Conservation (phyloP, 2,888 invertebrate species). For the Mongoloraphidia duomilia region DNA sequence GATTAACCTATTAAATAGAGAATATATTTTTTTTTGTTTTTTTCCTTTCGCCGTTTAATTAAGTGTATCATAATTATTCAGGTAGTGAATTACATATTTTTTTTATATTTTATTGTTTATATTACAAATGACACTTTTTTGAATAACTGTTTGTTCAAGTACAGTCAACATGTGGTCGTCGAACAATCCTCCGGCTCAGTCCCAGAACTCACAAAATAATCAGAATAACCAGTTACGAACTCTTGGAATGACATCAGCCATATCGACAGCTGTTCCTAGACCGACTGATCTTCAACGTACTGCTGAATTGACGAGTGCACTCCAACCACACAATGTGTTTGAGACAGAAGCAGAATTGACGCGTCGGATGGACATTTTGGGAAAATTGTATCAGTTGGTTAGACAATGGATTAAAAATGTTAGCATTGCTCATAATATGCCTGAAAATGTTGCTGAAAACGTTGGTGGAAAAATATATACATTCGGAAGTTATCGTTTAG, state of each 20-base stretch:
- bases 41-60: too few relatives aligned
- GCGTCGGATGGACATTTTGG: constrained; percentile 73
- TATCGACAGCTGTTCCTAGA: constrained; percentile 75
- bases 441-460: constrained; percentile 73
- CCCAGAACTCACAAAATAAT: constrained; percentile 30
- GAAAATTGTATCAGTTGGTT: constrained; percentile 78
- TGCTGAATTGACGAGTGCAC: constrained; percentile 57
- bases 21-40: too few relatives aligned
- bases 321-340: constrained; percentile 77
- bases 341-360: constrained; percentile 82
- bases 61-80: too few relatives aligned
- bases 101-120: too few relatives aligned
- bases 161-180: constrained; percentile 37
- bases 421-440: constrained; percentile 82
- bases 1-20: too few relatives aligned
- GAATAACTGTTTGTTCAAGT: neutral
- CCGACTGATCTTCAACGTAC: constrained; percentile 62
- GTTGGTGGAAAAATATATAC: constrained; percentile 98
- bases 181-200: constrained; percentile 21
- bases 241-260: constrained; percentile 88
- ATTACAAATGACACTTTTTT: too few relatives aligned
- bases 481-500: constrained; percentile 93
- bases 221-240: constrained; percentile 36
- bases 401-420: constrained; percentile 89
- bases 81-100: too few relatives aligned